Base-by-base conservation (phyloP, 2,888 invertebrate species). In the Scotopteryx bipunctaria region DNA sequence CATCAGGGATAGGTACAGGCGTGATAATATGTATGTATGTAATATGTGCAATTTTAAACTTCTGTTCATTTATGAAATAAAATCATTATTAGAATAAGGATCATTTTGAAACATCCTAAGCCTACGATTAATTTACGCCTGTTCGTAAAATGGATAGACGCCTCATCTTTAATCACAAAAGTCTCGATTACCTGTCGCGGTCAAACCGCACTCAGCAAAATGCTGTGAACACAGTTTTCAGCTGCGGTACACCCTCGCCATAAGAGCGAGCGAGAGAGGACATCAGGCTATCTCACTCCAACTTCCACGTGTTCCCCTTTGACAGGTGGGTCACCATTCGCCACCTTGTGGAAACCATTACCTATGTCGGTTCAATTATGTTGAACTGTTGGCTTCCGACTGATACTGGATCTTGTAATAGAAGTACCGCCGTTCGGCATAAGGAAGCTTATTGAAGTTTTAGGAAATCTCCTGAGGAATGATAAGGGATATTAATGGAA, bases 291-390 rank as follows among this genome's bases (percentile, higher is more conserved):
- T 17, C 46, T 29, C 9, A 4, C 38, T 46, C 16, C 0, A 1
- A 3, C 25, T 37, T 38, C 32, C 19, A 27, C 44, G 17, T 41
- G 44, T 25, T 27, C 19, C 9, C 29, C 19, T 41, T 21, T 37
- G 38, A 47, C 32, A 47, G 32, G 32, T 37, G 15, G 21, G 37
- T 40, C 25, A 5, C 16, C 13, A 14, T 3, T 23, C 4, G 32
- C 21, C 37, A 33, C 37, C 51, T 55, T 48, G 40, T 60, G 69
- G 67, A 65, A 59, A 69, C 70, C 71, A 74, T 75, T 76, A 73
- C 71, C 73, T 74, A 17, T 40, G 32, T 47, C 76, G 76, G 80
- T 81, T 83, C 80, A 84, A 84, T 85, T 85, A 81, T 71, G 71
- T 71, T 73, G 76, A 81, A 79, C 71, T 83, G 83, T 82, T 83